Base-by-base conservation (phyloP, 2,113 vertebrate genomes). In the Lamprotornis superbus region DNA sequence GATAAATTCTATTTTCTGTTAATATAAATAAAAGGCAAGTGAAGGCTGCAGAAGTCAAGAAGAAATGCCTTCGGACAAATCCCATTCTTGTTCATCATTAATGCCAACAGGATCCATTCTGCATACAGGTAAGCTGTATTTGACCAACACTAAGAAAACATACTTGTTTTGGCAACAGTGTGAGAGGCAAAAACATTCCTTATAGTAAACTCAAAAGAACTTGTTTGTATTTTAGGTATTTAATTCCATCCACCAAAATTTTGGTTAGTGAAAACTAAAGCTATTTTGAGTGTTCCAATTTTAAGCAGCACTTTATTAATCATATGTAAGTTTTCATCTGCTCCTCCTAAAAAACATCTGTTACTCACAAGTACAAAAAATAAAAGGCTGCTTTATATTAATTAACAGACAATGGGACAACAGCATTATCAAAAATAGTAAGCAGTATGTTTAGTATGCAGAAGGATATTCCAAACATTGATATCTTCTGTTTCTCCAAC, bases 321-420 rank as follows among this genome's bases (percentile, higher is more conserved):
- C 67, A 78, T 33, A 49, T 83, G 80, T 19, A 79, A 69, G 47
- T 65, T 91, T 65, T 95, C 85, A 94, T 97, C 96, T 97, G 93
- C 78, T 96, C 59, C 82, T 93, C 75, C 93, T 92, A 91, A 96
- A 87, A 73, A 95, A 93, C 95, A 96, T 93, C 94, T 97, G 94
- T 63, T 97, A 95, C 83, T 92, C 55, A 71, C 46, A 95, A 78
- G 76, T 35, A 88, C 33, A 88, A 85, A 95, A 96, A 94, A 77
- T 25, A n/a, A 95, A 92, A 89, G 61, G 28, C 35, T 85, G 63
- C 23, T 91, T 73, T 56, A 49, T 64, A 67, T 85, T 82, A 86
- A 95, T 76, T 83, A 87, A 74, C 49, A 89, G 64, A 80, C 37
- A 96, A 68, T 57, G 37, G 53, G 49, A 71, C 52, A 89, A 90